Evolutionary conservation across 2,113 vertebrate species (phyloP).

Genomic region (Anolis carolinensis): DNA sequence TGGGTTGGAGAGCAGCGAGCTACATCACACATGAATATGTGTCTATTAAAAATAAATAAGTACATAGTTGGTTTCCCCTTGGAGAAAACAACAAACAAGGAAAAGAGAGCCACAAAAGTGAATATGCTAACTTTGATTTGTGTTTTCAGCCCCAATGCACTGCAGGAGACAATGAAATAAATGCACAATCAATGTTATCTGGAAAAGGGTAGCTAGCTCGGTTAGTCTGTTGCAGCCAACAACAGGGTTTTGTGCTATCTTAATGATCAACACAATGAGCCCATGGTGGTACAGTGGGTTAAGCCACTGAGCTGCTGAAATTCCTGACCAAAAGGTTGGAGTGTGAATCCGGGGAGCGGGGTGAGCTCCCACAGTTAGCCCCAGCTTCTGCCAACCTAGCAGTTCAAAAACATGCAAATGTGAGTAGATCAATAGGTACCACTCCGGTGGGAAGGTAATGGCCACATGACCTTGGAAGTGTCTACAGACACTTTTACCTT

Average conservation of each 20-base stretch:
- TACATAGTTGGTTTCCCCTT: constrained; percentile 10
- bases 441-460: no score
- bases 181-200: not conserved
- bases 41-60: constrained; percentile 67
- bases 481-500: no score
- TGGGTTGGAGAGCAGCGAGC: constrained; percentile 41
- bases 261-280: not conserved
- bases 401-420: no score
- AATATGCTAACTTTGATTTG: constrained; percentile 54
- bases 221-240: not conserved
- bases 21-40: not conserved
- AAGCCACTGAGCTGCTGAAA: no score
- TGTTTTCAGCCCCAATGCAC: constrained; percentile 24
- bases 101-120: constrained; percentile 45
- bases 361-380: no score
- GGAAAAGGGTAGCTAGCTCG: not conserved
- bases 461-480: no score
- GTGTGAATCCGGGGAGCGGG: no score
- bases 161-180: constrained; percentile 43
- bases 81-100: constrained; percentile 53
- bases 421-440: no score
- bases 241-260: not conserved
- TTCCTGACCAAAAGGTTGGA: no score
- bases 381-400: no score
- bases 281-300: no score